Conservation (phyloP, 2,888 invertebrate species). For the Nemapogon koenigi region DNA sequence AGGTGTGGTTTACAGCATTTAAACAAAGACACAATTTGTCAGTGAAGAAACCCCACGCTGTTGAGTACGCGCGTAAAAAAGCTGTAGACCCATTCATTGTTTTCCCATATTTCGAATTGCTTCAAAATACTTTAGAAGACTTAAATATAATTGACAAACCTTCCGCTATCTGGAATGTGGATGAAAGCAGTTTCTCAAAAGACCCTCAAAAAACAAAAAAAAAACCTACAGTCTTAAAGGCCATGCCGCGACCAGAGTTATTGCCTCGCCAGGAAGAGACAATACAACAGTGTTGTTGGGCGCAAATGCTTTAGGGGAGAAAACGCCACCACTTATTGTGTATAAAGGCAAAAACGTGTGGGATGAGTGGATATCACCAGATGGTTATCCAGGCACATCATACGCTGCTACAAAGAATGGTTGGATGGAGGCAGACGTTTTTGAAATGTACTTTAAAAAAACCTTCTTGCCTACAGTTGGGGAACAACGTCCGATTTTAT, state of each 20-base stretch:
- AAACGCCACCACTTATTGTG: slow-evolving; percentile 20
- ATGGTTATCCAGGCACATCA: slow-evolving; percentile 18
- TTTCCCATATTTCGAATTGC: slow-evolving; percentile 14
- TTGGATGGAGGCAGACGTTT: slow-evolving; percentile 7
- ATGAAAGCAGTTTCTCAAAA: slow-evolving; percentile 16
- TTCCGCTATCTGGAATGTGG: slow-evolving; percentile 9
- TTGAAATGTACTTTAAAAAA: slow-evolving; percentile 20
- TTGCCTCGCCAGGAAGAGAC: slow-evolving; percentile 19
- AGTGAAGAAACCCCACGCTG: slow-evolving; percentile 17
- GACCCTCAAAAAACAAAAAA: slow-evolving; percentile 19
- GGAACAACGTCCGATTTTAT: slow-evolving; percentile 15
- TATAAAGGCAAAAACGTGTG: slow-evolving; percentile 22
- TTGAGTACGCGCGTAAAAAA: slow-evolving; percentile 15
- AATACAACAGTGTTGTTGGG: slow-evolving; percentile 20
- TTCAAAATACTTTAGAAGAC: slow-evolving; percentile 12
- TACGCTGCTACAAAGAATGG: slow-evolving; percentile 18
- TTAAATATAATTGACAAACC: slow-evolving; percentile 14
- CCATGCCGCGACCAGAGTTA: slow-evolving; percentile 17
- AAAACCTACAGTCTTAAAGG: slow-evolving; percentile 18
- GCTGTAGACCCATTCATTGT: slow-evolving; percentile 16
- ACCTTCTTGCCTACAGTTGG: slow-evolving; percentile 15
- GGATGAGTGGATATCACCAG: slow-evolving; percentile 22
- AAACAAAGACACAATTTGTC: slow-evolving; percentile 13
- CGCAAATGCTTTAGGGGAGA: slow-evolving; percentile 19
- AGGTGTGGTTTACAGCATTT: slow-evolving; percentile 15